Base-by-base conservation (phyloP, 2,797 vertebrate species). In the Potorous gilbertii region DNA sequence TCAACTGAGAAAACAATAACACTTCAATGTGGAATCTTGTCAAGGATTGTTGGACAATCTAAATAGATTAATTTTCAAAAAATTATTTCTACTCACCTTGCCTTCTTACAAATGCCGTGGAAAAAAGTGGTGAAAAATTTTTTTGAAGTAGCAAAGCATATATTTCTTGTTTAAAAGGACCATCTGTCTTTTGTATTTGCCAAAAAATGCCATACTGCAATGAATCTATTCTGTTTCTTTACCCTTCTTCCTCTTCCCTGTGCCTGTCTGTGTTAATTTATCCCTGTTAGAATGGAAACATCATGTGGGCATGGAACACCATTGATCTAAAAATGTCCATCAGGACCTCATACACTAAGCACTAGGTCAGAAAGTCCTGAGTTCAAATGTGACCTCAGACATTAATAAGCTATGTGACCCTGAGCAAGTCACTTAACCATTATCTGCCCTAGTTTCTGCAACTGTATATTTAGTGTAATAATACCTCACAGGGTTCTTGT, bases 11-110 rank as follows among this genome's bases (percentile, higher is more conserved):
- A 87, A 87, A 50, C 66, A 81, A 81, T 81, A 81, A 87, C 74
- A 87, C 74, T 87, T 87, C 74, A 87, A 28, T 87, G 74, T 87
- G 74, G 74, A 87, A 87, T 87, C 40, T 87, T 87, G 74, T 87
- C 74, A 87, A 87, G 40, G 40, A 87, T 87, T 46, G 74, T 87
- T 50, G 74, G 40, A 87, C 74, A 87, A 87, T 12, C 40, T 87
- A 46, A 87, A 46, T 46, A 87, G 40, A 87, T 50, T 50, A 87
- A 87, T 87, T 87, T 87, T 87, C 40, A 50, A 50, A 28, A 87
- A 87, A 11, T 50, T 50, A 87, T 50, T 87, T 87, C 74, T 50
- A 87, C 74, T 87, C 40, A 87, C 74, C 74, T 87, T 87, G 24
- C 40, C 74, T 50, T 50, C 74, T 87, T 46, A 87, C 74, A 87